Base-by-base conservation (phyloP, 2,797 vertebrate genomes). In the Anniella stebbinsi region DNA sequence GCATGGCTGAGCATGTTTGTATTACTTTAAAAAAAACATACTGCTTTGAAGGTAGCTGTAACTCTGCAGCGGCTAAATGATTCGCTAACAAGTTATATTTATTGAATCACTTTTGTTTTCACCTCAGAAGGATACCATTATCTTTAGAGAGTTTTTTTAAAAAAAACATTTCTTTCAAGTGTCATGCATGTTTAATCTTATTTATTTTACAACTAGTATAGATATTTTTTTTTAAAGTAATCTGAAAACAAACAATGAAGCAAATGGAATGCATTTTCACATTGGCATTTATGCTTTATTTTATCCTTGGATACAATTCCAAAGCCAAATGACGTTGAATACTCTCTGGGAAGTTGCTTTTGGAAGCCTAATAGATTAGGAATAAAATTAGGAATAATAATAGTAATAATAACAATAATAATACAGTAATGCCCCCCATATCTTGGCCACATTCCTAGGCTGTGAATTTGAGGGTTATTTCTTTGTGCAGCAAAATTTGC, bases 31-130 rank as follows among this genome's bases (percentile, higher is more conserved):
- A n/a, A 66, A 90, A 88, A 89, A 51, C 1, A 6, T 63, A 84
- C 73, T 88, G 18, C 63, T 93, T 91, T 94, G 82, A 89, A 95
- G 12, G 18, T 88, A 82, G 23, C 90, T 87, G 87, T 93, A 89
- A n/a, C 45, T 86, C 17, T 63, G 2, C 54, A 88, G 30, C 89
- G 63, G 67, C 87, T 93, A 93, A 91, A 88, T 72, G n/a, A 80
- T 8, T 86, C 92, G 66, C 18, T 90, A 88, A 91, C 87, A 91
- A 85, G 38, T 51, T 85, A 91, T 63, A 80, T 90, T 88, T 73
- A 91, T 38, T 89, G 36, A 88, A 67, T 84, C 67, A 30, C n/a
- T 83, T 89, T 89, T 84, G 80, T 88, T 88, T 90, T 83, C 15
- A 91, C 28, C 45, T 86, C 87, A 86, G 82, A 90, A 91, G 69